phyloP scores from a whole-genome alignment of 2,113 vertebrate genomes.

The Peromyscus polionotus region DNA sequence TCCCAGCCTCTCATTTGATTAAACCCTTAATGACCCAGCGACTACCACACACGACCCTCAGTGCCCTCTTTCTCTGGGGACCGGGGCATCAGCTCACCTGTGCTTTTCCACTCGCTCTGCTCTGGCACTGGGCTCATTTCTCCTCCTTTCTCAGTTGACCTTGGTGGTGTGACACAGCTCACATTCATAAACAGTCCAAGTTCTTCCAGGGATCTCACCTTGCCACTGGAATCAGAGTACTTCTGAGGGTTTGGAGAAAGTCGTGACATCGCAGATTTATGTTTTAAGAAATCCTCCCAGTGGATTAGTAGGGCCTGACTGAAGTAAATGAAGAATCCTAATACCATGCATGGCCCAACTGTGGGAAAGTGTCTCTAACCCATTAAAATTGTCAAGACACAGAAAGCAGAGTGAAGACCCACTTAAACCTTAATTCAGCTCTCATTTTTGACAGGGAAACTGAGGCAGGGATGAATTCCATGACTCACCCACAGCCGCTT shows the following conservation, averaged over 20 bases:
- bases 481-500: background rate
- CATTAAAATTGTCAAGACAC: background rate
- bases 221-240: slow-evolving; percentile 6
- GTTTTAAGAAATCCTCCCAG: background rate
- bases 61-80: background rate
- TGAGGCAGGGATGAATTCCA: background rate
- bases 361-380: background rate
- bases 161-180: background rate
- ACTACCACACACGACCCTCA: background rate
- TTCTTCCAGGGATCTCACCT: background rate
- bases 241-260: background rate
- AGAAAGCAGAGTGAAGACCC: background rate
- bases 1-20: background rate
- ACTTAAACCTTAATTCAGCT: background rate
- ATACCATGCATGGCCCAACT: background rate
- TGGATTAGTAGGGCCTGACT: background rate
- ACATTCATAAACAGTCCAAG: background rate
- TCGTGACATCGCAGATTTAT: background rate
- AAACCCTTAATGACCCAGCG: background rate
- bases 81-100: background rate
- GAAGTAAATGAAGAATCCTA: background rate
- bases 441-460: slow-evolving; percentile 10
- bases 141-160: background rate
- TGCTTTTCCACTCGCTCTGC: background rate
- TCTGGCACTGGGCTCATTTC: background rate